These are phyloP conservation scores for Cichlasoma orientale DNA, from an alignment of 2,797 vertebrate species.

Conservation along the genomic window DNA sequence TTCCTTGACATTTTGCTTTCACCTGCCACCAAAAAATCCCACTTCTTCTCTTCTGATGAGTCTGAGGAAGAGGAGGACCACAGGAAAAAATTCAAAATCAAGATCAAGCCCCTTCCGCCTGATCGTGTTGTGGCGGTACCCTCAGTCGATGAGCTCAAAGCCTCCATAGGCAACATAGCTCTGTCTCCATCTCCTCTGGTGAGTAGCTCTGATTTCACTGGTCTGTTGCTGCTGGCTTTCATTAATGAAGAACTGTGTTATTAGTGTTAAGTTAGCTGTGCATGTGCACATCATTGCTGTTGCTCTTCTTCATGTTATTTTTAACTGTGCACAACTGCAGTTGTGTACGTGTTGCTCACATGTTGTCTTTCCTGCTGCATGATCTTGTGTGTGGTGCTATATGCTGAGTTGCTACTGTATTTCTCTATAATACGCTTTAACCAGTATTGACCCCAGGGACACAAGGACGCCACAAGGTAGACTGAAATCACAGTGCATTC, in stretches of 20 bases:
- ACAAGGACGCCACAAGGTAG: fast-evolving
- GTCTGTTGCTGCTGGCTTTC: neutral
- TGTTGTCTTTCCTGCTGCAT: neutral
- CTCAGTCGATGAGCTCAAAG: slow-evolving; percentile 93
- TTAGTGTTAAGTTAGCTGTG: neutral
- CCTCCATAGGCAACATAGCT: slow-evolving; percentile 94
- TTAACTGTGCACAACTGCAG: neutral
- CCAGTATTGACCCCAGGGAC: neutral
- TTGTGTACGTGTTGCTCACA: neutral
- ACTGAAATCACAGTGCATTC: slow-evolving; percentile 1
- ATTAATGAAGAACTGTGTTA: neutral
- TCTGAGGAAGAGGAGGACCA: slow-evolving; percentile 96
- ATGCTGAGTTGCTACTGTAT: neutral
- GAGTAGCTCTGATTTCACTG: slow-evolving; percentile 75
- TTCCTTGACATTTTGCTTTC: slow-evolving; percentile 83
- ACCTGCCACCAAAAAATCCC: slow-evolving; percentile 86
- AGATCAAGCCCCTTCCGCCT: slow-evolving; percentile 91
- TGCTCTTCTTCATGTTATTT: neutral
- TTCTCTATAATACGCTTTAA: neutral
- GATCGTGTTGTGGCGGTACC: slow-evolving; percentile 82
- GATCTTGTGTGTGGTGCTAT: neutral
- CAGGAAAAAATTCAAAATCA: slow-evolving; percentile 96
- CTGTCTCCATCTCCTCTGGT: slow-evolving; percentile 95
- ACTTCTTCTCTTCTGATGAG: slow-evolving; percentile 98
- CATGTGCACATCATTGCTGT: neutral